Evolutionary conservation across 2,888 invertebrate species (phyloP).

Genomic region (Gerris lacustris): DNA sequence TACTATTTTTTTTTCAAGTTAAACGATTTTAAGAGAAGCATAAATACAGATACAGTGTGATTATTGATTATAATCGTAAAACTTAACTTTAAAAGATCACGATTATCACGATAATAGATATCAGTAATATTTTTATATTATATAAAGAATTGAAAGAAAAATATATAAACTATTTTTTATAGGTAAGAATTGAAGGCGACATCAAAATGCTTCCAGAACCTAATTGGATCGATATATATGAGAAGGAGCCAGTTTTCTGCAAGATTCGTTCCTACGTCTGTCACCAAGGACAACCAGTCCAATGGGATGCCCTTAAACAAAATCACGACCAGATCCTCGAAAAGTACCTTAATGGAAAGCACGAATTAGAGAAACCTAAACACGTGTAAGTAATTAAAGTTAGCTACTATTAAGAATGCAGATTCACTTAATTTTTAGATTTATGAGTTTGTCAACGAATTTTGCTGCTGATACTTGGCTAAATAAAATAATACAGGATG

Average conservation of each 20-base stretch:
- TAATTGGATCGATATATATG: conserved; percentile 36
- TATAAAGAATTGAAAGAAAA: too few species aligned
- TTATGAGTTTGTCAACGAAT: neutral
- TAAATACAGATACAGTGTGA: too few species aligned
- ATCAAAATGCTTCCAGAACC: conserved; percentile 35
- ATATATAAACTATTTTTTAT: too few species aligned
- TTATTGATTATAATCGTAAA: too few species aligned
- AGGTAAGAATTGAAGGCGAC: conserved; percentile 41
- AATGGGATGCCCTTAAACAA: conserved; percentile 40
- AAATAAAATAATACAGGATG: too few species aligned
- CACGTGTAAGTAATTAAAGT: conserved; percentile 38
- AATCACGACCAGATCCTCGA: conserved; percentile 38
- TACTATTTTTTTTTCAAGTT: too few species aligned
- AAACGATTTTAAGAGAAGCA: too few species aligned
- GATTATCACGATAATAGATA: too few species aligned
- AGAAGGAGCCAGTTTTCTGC: conserved; percentile 38
- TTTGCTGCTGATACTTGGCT: too few species aligned
- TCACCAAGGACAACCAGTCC: conserved; percentile 37
- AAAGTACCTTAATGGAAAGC: conserved; percentile 33
- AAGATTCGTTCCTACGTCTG: conserved; percentile 41
- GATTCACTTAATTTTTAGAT: neutral
- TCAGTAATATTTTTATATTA: too few species aligned
- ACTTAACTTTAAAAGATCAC: too few species aligned
- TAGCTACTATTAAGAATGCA: neutral
- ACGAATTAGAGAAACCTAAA: conserved; percentile 38